Base-by-base conservation (phyloP, 2,888 invertebrate genomes). In the Thymelicus lineola region DNA sequence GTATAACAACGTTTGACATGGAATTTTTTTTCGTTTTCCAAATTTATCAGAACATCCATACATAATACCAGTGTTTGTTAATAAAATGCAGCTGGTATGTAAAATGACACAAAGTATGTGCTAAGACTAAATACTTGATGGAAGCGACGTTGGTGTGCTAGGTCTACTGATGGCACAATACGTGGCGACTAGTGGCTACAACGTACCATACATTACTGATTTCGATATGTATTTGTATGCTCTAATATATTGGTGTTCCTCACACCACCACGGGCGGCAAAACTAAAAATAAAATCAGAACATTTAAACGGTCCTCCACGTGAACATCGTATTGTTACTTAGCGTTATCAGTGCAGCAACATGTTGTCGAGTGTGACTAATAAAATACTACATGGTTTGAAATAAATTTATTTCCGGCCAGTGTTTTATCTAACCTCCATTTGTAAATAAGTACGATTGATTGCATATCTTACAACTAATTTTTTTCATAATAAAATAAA, bases 251-350 rank as follows among this genome's bases (percentile, higher is more conserved):
- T 80, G 82, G 73, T 75, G 82, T 82, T 78, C 87, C 78, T 91
- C 90, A 91, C 77, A 91, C 86, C 83, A 90, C 89, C 86, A 91
- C 87, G 71, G 91, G 91, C 88, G 91, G 91, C 89, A 91, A 85
- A 80, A 91, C 91, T 91, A 91, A 89, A 91, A 90, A 88, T 85
- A 85, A 84, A 87, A 86, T 75, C 72, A 77, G 76, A 80, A 73
- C 75, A 74, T 79, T 77, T 72, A 72, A 72, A 65, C 67, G 42
- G 55, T 64, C 46, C 53, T 48, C 10, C 63, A 66, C 17, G 53
- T 50, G 15, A 42, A 50, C 61, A 66, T 46, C 17, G 55, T 20
- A 62, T 50, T 20, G 20, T 1, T 53, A 42, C 9, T 58, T 62
- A 59, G 28, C 58, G 59, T 69, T 28, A 63, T 58, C 48, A 36